phyloP scores from a whole-genome alignment of 53 echinoderm and acorn worm genomes.

The Glandiceps talaboti region DNA sequence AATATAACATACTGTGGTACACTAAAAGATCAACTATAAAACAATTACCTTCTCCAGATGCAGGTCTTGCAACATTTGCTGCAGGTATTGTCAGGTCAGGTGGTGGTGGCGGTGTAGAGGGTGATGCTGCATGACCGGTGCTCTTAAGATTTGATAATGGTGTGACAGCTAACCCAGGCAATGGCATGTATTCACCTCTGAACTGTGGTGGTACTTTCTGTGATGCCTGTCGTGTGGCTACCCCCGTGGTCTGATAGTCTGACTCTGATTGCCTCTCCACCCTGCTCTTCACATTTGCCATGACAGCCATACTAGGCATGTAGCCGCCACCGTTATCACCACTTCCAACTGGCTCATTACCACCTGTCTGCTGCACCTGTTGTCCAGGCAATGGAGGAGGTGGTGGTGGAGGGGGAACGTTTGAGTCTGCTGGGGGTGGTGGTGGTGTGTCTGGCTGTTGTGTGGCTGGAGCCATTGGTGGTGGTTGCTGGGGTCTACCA shows the following conservation, averaged over 20 bases:
- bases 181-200: neutral
- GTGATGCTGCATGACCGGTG: conserved; percentile 10
- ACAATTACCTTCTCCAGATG: no score
- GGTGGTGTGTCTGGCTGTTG: conserved; percentile 20
- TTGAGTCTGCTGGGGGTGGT: conserved; percentile 18
- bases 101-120: conserved; percentile 13
- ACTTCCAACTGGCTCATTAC: neutral
- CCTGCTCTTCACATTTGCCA: neutral
- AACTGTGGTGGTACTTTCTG: neutral
- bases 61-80: no score
- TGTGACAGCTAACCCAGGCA: neutral
- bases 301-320: neutral
- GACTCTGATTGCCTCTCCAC: no score
- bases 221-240: neutral
- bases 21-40: no score
- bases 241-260: neutral
- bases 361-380: neutral
- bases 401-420: conserved; percentile 33
- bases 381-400: conserved; percentile 15
- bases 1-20: no score
- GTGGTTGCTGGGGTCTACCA: conserved; percentile 22
- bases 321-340: neutral
- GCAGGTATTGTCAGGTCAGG: no score
- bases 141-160: neutral
- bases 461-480: conserved; percentile 15